Evolutionary conservation across 2,113 vertebrate genomes (phyloP).

Genomic region (Pongo abelii): DNA sequence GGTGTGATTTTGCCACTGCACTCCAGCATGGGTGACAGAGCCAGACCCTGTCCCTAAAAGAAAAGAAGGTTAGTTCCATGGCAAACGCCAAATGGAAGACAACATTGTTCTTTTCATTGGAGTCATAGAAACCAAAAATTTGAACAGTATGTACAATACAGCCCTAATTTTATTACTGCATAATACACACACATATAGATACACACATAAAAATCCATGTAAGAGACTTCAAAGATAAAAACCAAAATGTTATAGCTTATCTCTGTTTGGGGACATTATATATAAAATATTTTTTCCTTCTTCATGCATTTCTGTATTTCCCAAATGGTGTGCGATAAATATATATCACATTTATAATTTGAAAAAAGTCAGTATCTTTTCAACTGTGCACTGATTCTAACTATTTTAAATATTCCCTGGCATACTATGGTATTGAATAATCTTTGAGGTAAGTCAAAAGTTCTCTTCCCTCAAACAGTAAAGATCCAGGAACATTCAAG

Average conservation of each 20-base stretch:
- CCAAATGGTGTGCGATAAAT: background rate
- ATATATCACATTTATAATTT: conserved; percentile 10
- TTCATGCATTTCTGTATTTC: conserved; percentile 16
- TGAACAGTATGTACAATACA: background rate
- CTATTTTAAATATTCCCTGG: conserved; percentile 6
- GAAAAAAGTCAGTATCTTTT: background rate
- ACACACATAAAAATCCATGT: background rate
- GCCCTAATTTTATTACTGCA: background rate
- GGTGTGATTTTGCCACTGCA: too few species aligned
- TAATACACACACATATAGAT: background rate
- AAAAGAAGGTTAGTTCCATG: background rate
- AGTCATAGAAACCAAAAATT: background rate
- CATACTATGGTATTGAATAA: background rate
- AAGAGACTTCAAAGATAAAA: conserved; percentile 16
- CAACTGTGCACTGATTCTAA: background rate
- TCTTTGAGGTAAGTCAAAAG: conserved; percentile 1
- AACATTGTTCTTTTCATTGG: background rate
- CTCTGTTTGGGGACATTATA: background rate
- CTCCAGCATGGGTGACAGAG: too few species aligned
- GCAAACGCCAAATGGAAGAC: background rate
- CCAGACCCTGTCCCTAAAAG: too few species aligned
- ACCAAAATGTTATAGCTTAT: background rate
- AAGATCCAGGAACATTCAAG: background rate
- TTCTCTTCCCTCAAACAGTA: conserved; percentile 3
- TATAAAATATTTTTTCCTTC: background rate